Percentiles rank a stretch among this genome's conserved stretches.
phyloP scores from a whole-genome alignment of 2,113 vertebrate genomes.

The Megalops atlanticus region DNA sequence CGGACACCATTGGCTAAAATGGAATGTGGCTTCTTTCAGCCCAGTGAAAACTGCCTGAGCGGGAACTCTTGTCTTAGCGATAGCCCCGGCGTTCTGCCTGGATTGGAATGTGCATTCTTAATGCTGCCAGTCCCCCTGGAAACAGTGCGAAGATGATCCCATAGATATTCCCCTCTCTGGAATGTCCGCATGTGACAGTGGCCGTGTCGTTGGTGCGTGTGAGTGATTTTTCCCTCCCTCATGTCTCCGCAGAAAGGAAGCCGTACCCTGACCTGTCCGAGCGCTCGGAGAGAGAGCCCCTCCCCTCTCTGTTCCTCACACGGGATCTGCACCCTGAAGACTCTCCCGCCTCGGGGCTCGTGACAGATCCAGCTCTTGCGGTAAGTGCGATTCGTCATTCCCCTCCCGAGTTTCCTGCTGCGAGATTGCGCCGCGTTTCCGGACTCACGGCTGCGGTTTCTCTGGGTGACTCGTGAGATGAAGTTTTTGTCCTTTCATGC shows the following conservation, averaged over 20 bases:
- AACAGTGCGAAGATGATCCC: conserved; percentile 60
- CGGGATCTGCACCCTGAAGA: not conserved
- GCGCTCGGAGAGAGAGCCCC: not conserved
- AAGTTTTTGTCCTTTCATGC: not conserved
- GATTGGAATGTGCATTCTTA: conserved; percentile 61
- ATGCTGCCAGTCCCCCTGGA: conserved; percentile 63
- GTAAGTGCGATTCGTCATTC: not conserved
- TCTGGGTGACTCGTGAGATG: not conserved
- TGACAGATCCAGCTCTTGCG: not conserved
- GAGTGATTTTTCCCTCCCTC: not conserved
- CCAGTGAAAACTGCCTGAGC: too few species aligned
- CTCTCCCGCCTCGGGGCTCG: not conserved
- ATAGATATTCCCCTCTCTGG: conserved; percentile 38
- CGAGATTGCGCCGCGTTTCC: not conserved
- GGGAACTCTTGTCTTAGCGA: too few species aligned
- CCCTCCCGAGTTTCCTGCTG: not conserved
- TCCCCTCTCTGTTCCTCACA: not conserved
- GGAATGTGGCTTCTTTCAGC: too few species aligned
- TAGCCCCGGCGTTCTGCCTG: conserved; percentile 54
- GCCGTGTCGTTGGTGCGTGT: conserved; percentile 16
- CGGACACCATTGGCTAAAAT: too few species aligned
- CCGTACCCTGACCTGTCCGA: not conserved
- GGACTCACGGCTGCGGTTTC: not conserved
- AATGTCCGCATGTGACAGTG: conserved; percentile 45
- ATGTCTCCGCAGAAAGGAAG: not conserved